Conservation (phyloP, 2,888 invertebrate genomes). For the Pseudococcus jackbeardsleyi region DNA sequence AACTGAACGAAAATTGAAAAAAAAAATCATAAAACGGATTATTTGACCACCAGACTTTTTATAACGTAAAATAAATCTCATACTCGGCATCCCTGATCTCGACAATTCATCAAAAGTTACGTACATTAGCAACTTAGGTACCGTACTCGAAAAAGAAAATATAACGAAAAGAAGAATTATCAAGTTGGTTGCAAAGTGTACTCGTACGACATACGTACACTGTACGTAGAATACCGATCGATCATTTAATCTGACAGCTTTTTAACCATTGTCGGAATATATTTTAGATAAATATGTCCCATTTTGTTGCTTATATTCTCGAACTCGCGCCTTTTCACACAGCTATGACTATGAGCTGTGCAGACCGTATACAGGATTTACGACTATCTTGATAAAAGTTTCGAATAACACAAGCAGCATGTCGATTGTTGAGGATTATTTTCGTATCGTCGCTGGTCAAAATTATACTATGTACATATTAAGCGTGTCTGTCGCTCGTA, state of each 20-base stretch:
- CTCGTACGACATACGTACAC: too few species aligned
- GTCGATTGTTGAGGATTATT: conserved; percentile 19
- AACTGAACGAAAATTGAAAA: too few species aligned
- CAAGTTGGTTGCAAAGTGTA: background rate
- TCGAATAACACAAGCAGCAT: background rate
- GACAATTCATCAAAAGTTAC: conserved; percentile 14
- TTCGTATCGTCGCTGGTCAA: background rate
- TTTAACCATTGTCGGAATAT: conserved; percentile 33
- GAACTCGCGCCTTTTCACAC: background rate
- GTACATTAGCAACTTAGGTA: background rate
- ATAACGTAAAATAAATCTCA: background rate
- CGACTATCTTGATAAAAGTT: background rate
- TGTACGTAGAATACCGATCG: background rate
- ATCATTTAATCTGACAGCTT: conserved; percentile 38
- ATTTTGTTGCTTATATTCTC: background rate
- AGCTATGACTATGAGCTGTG: background rate
- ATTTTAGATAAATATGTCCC: conserved; percentile 38
- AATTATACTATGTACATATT: background rate
- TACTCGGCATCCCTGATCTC: background rate
- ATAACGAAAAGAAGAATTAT: background rate
- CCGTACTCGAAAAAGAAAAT: background rate
- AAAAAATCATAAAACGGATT: too few species aligned
- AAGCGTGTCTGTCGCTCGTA: background rate
- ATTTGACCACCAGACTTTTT: background rate
- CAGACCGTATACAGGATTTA: background rate